Conservation (phyloP, 1,140 invertebrate species). For the Tribolium madens region DNA sequence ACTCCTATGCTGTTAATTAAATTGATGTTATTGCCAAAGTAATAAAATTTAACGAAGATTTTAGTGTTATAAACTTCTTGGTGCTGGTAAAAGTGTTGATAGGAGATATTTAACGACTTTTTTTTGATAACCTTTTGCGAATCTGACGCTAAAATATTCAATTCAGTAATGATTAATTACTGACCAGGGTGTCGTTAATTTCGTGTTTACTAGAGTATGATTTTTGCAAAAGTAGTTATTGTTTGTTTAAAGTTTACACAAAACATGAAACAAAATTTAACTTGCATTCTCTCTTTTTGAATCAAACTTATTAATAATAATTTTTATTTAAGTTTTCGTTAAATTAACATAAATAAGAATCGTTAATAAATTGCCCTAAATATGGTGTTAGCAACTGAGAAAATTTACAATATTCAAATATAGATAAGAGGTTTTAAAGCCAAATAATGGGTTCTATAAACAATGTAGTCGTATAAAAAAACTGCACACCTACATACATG, state of each 20-base stretch:
- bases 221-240: not conserved
- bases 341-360: slow-evolving; percentile 12
- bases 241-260: too few species aligned
- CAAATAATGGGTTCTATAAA: slow-evolving; percentile 10
- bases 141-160: not conserved
- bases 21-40: not conserved
- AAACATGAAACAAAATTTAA: too few species aligned
- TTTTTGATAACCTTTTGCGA: not conserved
- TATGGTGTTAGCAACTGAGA: slow-evolving; percentile 1
- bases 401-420: slow-evolving; percentile 27
- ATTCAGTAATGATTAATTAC: not conserved
- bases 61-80: not conserved
- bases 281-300: too few species aligned
- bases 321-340: not conserved
- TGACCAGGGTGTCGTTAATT: not conserved
- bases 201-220: not conserved
- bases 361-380: slow-evolving; percentile 10
- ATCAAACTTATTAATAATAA: too few species aligned
- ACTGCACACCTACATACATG: slow-evolving; percentile 16
- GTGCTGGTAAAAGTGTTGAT: not conserved
- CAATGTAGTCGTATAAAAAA: slow-evolving; percentile 7
- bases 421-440: slow-evolving; percentile 16
- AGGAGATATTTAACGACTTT: not conserved
- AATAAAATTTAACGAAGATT: not conserved
- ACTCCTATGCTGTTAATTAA: not conserved